Base-by-base conservation (phyloP, 2,113 vertebrate species). In the Rostratula benghalensis region DNA sequence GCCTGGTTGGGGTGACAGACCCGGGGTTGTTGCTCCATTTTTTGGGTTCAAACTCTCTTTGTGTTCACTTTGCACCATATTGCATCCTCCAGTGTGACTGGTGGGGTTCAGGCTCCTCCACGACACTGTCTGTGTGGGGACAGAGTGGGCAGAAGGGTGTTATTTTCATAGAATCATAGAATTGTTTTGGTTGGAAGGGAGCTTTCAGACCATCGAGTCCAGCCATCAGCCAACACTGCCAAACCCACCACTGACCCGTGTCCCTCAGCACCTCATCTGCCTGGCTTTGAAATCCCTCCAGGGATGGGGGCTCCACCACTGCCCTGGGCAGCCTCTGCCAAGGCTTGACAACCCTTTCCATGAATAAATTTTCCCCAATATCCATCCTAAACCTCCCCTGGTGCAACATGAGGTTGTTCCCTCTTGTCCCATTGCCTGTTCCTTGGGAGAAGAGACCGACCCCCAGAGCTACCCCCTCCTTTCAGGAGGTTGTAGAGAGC, bases 111-210 rank as follows among this genome's bases (percentile, higher is more conserved):
- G 14, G 4, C n/a, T 51, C 22, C 22, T 33, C 35, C 45, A 1
- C 8, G 2, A 8, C 4, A 48, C 46, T 2, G 20, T 39, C 33
- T 2, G 33, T 8, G 2, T 6, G n/a, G 59, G 3, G 16, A 10
- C 1, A 6, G 69, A 8, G n/a, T 3, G 2, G 59, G 69, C 21
- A 54, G 59, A 8, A 20, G 15, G 1, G n/a, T 39, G 37, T 7
- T 17, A 3, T 39, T 28, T 39, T 39, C 60, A 18, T 12, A 19
- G 60, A 39, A 11, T 27, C 24, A 18, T 18, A 11, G 24, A 61
- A 11, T 60, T 5, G 6, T 11, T 25, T 11, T 16, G 59, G 24
- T 60, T 35, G 35, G 60, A 18, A 61, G 60, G 60, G 35, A 39
- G 24, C 15, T 37, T 37, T 25, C 10, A 61, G 59, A 25, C 7